Base-by-base conservation (phyloP, 2,797 vertebrate species). In the Pangasius krempfi region DNA sequence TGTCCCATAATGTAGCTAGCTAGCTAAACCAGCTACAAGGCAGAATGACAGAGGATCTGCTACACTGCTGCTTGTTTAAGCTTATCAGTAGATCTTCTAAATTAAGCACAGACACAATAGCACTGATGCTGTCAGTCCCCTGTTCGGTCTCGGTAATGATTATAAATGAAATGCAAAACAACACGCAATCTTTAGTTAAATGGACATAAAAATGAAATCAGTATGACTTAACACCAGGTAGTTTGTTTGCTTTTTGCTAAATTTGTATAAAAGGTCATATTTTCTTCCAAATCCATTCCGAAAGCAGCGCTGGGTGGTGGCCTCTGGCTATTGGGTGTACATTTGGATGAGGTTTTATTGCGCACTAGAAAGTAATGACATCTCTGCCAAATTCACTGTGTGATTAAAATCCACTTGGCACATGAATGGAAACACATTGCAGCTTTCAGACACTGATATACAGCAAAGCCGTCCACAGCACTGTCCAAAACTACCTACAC, bases 341-440 rank as follows among this genome's bases (percentile, higher is more conserved):
- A 50, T 47, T 64, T 81, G 60, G 60, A 83, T 62, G 58, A 27
- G 37, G 25, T 70, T 70, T 54, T 70, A 82, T 82, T 82, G 80
- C 7, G 13, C 37, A 64, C 25, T 82, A 64, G 25, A 84, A 84
- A 33, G 47, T 70, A 33, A 54, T 70, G 64, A 25, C 47, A 84
- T 54, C 47, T 40, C 72, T 73, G 68, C 66, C 60, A 54, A 84
- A 84, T 40, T 64, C 81, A 64, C 13, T 47, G 5, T 9, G 40
- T 66, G 80, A 76, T 88, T 64, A 62, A 88, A 76, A 54, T 66
- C 40, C 40, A 52, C 47, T 78, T 85, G 81, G 50, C 82, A 30
- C 58, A 56, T 78, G 72, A 30, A 79, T 52, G 72, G 47, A 54
- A 80, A 82, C 33, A 22, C 54, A 62, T 64, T 44, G 54, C 40